These are phyloP conservation scores for Prionailurus bengalensis DNA, from an alignment of 2,113 vertebrate species.

Conservation along the genomic window DNA sequence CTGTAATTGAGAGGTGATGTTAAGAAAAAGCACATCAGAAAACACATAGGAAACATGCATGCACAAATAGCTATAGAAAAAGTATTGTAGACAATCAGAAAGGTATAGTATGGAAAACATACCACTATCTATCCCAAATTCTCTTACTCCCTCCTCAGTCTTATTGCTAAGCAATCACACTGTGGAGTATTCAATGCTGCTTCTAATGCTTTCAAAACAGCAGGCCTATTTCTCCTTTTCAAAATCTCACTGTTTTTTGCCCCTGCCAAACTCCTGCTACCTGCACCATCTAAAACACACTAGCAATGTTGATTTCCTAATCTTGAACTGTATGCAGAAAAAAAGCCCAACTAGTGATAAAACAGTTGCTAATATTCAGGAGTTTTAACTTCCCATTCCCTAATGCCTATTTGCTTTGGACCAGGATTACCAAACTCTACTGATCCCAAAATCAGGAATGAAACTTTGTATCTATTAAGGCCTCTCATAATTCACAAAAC, in stretches of 20 bases:
- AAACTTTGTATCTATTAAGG: background rate
- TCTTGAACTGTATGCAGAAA: background rate
- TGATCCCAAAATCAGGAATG: background rate
- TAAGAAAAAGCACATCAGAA: slow-evolving; percentile 7
- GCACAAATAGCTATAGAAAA: background rate
- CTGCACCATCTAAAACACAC: background rate
- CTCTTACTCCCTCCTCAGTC: background rate
- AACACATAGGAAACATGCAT: background rate
- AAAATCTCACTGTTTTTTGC: background rate
- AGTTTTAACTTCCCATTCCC: background rate
- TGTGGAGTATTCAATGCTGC: background rate
- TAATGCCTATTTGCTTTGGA: background rate
- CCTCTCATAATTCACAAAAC: background rate
- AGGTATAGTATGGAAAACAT: background rate
- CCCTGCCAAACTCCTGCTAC: background rate
- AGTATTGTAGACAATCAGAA: background rate
- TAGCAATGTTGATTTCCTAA: background rate
- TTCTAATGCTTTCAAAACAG: background rate
- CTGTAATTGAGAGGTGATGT: background rate
- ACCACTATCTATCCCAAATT: background rate
- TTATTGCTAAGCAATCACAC: background rate
- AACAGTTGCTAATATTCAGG: background rate
- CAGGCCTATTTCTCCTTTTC: background rate
- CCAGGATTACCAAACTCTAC: background rate
- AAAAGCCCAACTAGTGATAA: background rate